These are phyloP conservation scores for Drosophila anomalata DNA, from an alignment of 2,888 invertebrate genomes.

Conservation along the genomic window DNA sequence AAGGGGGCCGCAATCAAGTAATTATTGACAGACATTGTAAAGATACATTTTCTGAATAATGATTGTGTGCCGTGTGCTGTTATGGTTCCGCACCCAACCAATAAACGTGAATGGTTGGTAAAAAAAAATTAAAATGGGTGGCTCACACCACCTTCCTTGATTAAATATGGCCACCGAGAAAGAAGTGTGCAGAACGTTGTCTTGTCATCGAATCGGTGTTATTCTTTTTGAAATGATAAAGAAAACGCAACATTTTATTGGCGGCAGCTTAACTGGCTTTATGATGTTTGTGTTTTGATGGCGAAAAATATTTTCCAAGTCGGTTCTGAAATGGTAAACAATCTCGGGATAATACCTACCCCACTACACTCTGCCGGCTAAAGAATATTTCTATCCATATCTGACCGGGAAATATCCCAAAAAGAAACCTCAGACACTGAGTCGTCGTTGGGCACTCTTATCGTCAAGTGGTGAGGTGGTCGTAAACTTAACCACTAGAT, in stretches of 20 bases:
- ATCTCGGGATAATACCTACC: slow-evolving; percentile 17
- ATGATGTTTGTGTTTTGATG: slow-evolving; percentile 41
- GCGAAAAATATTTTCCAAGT: slow-evolving; percentile 25
- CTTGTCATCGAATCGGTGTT: slow-evolving; percentile 25
- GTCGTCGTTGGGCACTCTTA: slow-evolving; percentile 23
- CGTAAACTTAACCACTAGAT: slow-evolving; percentile 30
- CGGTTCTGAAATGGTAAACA: not conserved
- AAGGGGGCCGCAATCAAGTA: slow-evolving; percentile 9
- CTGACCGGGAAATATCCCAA: slow-evolving; percentile 7
- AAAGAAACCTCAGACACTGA: slow-evolving; percentile 20
- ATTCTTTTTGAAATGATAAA: slow-evolving; percentile 14
- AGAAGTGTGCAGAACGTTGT: slow-evolving; percentile 43
- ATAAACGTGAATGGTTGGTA: slow-evolving; percentile 6
- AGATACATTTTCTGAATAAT: slow-evolving; percentile 12
- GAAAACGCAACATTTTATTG: slow-evolving; percentile 19
- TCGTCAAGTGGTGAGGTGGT: slow-evolving; percentile 23
- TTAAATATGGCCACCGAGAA: slow-evolving; percentile 10
- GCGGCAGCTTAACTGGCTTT: slow-evolving; percentile 22
- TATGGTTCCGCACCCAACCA: slow-evolving; percentile 11
- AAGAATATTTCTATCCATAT: slow-evolving; percentile 10
- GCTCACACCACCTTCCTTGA: slow-evolving; percentile 12
- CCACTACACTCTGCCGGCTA: slow-evolving; percentile 1
- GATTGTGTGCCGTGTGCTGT: slow-evolving; percentile 54
- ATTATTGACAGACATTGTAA: slow-evolving; percentile 26
- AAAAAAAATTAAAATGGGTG: too few relatives aligned